These are phyloP conservation scores for Lagenorhynchus albirostris DNA, from an alignment of 2,113 vertebrate species.

Conservation along the genomic window DNA sequence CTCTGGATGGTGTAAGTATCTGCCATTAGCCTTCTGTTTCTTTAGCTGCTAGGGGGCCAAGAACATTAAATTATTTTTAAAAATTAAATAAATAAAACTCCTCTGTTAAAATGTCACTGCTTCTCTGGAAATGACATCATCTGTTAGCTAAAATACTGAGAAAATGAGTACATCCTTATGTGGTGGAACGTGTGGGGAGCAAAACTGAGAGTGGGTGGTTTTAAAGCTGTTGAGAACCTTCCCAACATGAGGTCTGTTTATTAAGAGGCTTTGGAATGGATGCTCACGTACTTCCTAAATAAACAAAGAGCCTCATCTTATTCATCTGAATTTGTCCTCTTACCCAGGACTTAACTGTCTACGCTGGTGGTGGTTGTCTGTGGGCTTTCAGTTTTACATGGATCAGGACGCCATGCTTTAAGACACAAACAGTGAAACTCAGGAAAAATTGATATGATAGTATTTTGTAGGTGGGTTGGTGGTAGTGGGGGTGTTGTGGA, in stretches of 20 bases:
- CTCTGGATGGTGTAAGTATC: conserved; percentile 23
- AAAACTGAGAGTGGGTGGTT: neutral
- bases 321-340: neutral
- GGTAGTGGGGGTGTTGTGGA: neutral
- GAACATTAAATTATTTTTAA: conserved; percentile 11
- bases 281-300: neutral
- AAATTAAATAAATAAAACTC: neutral
- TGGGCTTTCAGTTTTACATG: neutral
- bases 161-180: neutral
- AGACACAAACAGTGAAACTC: neutral
- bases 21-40: conserved; percentile 50
- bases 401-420: neutral
- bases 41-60: conserved; percentile 27
- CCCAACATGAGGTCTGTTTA: neutral
- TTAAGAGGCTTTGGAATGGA: neutral
- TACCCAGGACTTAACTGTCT: neutral
- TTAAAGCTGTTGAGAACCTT: neutral
- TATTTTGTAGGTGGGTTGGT: neutral
- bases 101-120: conserved; percentile 12
- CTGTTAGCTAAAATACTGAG: conserved; percentile 15
- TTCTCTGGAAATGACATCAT: conserved; percentile 50
- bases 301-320: neutral
- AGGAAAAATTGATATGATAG: neutral
- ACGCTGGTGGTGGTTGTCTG: neutral
- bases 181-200: neutral